Conservation (phyloP, 2,113 vertebrate species). For the Sialia sialis region DNA sequence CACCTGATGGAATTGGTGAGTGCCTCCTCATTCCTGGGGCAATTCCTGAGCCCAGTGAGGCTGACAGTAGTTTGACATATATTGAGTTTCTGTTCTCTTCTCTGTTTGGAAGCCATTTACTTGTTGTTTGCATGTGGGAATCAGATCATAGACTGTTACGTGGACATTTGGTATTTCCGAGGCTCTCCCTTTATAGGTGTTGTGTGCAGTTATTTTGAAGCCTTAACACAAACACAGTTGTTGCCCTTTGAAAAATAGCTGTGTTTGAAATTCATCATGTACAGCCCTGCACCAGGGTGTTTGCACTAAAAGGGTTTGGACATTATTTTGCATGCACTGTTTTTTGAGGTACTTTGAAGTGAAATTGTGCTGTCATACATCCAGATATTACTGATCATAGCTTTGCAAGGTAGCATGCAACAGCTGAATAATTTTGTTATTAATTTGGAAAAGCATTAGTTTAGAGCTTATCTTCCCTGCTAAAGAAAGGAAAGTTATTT, state of each 20-base stretch:
- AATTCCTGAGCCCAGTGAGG: not conserved
- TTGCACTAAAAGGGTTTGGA: not conserved
- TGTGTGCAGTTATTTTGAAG: not conserved
- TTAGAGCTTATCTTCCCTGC: not conserved
- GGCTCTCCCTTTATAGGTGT: not conserved
- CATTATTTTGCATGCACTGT: not conserved
- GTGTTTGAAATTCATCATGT: not conserved
- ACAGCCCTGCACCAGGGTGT: not conserved
- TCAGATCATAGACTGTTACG: not conserved
- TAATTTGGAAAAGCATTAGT: not conserved
- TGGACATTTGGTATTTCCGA: not conserved
- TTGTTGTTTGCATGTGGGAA: not conserved
- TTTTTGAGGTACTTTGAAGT: not conserved
- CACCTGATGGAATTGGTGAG: conserved; percentile 94
- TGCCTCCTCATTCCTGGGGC: not conserved
- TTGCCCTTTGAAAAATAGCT: not conserved
- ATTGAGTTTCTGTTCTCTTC: not conserved
- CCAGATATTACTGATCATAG: not conserved
- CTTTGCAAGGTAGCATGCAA: not conserved
- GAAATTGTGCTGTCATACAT: not conserved
- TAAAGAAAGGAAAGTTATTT: not conserved
- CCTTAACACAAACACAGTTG: not conserved
- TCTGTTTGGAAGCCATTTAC: not conserved
- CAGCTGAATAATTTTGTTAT: not conserved
- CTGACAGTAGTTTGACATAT: not conserved